These are phyloP conservation scores for Chelon auratus DNA, from an alignment of 2,797 vertebrate species.

Conservation along the genomic window DNA sequence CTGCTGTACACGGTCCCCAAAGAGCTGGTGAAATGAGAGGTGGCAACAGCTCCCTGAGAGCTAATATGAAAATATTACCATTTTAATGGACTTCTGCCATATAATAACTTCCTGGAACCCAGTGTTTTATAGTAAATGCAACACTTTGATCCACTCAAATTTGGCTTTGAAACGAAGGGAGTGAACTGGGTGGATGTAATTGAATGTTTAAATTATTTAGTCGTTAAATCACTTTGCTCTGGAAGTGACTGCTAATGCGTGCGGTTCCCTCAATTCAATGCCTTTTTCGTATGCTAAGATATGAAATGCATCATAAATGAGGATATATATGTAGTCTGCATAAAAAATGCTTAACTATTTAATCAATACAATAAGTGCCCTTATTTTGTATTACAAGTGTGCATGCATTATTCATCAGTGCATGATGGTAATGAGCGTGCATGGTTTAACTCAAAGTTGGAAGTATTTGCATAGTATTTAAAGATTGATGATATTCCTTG, in stretches of 20 bases:
- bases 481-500: conserved; percentile 64
- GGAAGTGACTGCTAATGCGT: conserved; percentile 48
- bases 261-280: conserved; percentile 35
- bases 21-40: conserved; percentile 41
- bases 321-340: conserved; percentile 68
- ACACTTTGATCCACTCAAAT: conserved; percentile 32
- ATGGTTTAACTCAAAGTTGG: conserved; percentile 53
- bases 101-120: conserved; percentile 37
- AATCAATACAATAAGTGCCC: conserved; percentile 66
- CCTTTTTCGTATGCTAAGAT: conserved; percentile 73
- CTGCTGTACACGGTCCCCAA: conserved; percentile 35
- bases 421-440: conserved; percentile 62
- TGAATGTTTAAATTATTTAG: conserved; percentile 55
- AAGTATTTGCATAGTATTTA: conserved; percentile 56
- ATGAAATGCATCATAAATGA: conserved; percentile 67
- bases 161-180: conserved; percentile 50
- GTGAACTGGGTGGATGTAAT: conserved; percentile 70
- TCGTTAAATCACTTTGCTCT: conserved; percentile 62
- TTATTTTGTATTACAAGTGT: conserved; percentile 45
- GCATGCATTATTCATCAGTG: conserved; percentile 69
- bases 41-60: conserved; percentile 19
- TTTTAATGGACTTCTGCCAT: conserved; percentile 49
- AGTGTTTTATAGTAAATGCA: conserved; percentile 42
- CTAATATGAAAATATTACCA: conserved; percentile 42
- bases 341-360: conserved; percentile 68